These are phyloP conservation scores for Aptenodytes forsteri DNA, from an alignment of 2,113 vertebrate species.

Conservation along the genomic window DNA sequence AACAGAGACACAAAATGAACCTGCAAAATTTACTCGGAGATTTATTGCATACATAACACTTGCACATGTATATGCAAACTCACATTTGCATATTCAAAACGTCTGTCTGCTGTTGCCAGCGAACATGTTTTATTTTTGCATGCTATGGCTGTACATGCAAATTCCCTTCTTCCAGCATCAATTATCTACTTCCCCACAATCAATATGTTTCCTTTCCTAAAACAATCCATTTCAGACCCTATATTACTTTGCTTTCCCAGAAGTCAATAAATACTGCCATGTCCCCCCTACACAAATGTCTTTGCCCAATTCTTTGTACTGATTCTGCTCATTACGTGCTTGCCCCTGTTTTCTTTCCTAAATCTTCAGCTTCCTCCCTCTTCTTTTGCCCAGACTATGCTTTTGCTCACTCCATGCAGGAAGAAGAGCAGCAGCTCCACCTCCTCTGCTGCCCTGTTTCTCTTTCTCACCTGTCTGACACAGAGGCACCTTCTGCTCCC, in stretches of 20 bases:
- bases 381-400: not conserved
- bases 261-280: not conserved
- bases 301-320: not conserved
- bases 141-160: not conserved
- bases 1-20: not conserved
- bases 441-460: not conserved
- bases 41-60: not conserved
- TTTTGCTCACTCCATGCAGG: not conserved
- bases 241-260: not conserved
- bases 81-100: conserved; percentile 1
- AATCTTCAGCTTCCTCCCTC: not conserved
- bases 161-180: not conserved
- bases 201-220: not conserved
- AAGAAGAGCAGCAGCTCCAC: not conserved
- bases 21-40: not conserved
- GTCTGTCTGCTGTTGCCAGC: not conserved
- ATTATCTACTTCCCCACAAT: not conserved
- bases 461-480: not conserved
- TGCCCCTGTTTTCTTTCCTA: not conserved
- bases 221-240: not conserved
- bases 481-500: not conserved
- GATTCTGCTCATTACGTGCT: not conserved
- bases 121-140: not conserved
- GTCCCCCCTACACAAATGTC: not conserved
- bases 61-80: not conserved